Evolutionary conservation across 2,113 vertebrate species (phyloP), one percentile per base, ranked within the genome.

Genomic region (Colossoma macropomum): DNA sequence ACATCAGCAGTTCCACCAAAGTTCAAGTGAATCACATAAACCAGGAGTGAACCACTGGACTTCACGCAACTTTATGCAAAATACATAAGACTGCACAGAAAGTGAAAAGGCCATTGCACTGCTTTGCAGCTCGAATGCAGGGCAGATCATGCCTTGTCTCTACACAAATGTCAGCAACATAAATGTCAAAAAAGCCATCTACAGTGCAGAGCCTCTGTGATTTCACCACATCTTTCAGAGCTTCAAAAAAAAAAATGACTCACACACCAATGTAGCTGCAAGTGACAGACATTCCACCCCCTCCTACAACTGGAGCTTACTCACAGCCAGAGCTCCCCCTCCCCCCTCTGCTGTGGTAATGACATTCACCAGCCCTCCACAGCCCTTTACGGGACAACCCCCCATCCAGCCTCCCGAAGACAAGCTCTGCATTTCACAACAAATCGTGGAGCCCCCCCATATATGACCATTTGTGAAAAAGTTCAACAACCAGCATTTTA

Each of bases 371-470:
- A 62, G 59, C 59, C 50, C 65, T 63, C 75, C 75, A 82, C 41
- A 84, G 79, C 79, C 81, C 87, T 83, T 54, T 80, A 79, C 72
- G 88, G 86, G 88, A 80, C 84, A 81, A 78, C 81, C 87, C 79
- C 80, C 85, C 30, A 30, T 77, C 60, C 70, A 60, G 66, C 77
- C 66, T 48, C 30, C 73, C 54, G n/a, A 11, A 81, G 52, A 71
- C 60, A 21, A 56, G 75, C 79, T 77, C 78, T 65, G 79, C 78
- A 62, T 86, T 81, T 84, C 85, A 86, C 85, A 84, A 86, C 85
- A 86, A 74, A 86, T 59, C 63, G 59, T 15, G 48, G 80, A 60
- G 71, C 38, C 60, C 41, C n/a, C 13, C 73, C n/a, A n/a, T n/a
- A 27, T 38, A 28, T 27, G 72, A 32, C 17, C 48, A 1, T 1